Percentiles rank a stretch among this genome's conserved stretches.
These are phyloP conservation scores for Petrophora chlorosata DNA, from an alignment of 2,888 invertebrate genomes.

Conservation along the genomic window DNA sequence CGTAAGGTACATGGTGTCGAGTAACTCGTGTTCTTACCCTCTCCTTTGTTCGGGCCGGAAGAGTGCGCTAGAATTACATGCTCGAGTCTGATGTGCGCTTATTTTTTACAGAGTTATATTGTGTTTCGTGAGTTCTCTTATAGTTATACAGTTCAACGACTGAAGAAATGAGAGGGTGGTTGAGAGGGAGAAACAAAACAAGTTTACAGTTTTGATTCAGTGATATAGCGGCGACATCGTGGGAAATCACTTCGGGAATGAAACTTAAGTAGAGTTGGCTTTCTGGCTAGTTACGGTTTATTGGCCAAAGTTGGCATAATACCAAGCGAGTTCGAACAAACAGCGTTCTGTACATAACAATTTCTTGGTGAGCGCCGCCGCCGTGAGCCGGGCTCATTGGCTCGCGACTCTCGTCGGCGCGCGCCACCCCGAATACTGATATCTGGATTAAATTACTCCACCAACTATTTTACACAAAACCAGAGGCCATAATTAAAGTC, in stretches of 20 bases:
- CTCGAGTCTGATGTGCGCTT: constrained; percentile 83
- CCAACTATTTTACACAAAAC: constrained; percentile 83
- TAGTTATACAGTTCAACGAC: constrained; percentile 81
- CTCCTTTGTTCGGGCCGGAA: constrained; percentile 83
- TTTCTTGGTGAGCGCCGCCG: constrained; percentile 51
- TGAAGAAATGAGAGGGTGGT: constrained; percentile 75
- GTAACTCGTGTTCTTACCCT: constrained; percentile 84
- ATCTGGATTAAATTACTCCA: constrained; percentile 79
- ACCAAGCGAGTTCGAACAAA: constrained; percentile 46
- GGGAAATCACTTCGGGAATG: constrained; percentile 42
- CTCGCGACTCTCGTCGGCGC: constrained; percentile 58
- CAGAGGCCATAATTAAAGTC: constrained; percentile 82
- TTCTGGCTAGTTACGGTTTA: constrained; percentile 19
- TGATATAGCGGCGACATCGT: constrained; percentile 49
- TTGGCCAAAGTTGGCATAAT: constrained; percentile 34
- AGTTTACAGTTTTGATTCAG: constrained; percentile 56
- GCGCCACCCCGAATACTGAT: constrained; percentile 76
- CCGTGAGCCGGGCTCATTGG: constrained; percentile 55
- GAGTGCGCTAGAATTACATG: constrained; percentile 84
- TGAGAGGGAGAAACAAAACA: constrained; percentile 68
- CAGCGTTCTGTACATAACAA: constrained; percentile 47
- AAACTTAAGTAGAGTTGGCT: constrained; percentile 7
- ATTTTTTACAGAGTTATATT: constrained; percentile 83
- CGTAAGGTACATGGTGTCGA: constrained; percentile 82
- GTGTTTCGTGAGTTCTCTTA: constrained; percentile 73